phyloP scores from a whole-genome alignment of 64 coral and sea anemone genomes.

The Catalaphyllia jardinei region DNA sequence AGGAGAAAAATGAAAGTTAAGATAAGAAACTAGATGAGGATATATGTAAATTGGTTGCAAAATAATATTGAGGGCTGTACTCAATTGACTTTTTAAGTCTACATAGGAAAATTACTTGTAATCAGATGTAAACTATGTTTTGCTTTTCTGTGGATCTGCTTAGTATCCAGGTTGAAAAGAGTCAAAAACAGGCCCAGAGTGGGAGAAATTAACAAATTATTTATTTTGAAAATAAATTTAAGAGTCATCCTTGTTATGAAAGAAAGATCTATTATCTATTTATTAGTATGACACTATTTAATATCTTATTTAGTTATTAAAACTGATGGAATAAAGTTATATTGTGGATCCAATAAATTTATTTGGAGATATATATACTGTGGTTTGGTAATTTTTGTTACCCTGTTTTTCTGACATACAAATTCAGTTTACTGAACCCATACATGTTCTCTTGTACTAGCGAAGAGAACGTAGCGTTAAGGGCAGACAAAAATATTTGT shows the following conservation, averaged over 20 bases:
- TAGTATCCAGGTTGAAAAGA: not conserved
- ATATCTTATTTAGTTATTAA: constrained; percentile 50
- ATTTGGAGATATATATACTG: constrained; percentile 9
- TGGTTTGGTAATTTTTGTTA: not conserved
- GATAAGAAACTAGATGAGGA: not conserved
- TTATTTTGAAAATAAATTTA: constrained; percentile 44
- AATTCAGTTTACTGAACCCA: no score
- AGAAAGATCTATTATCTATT: constrained; percentile 37
- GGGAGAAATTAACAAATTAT: constrained; percentile 41
- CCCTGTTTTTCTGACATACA: not conserved
- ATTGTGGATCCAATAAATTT: constrained; percentile 43
- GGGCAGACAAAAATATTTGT: no score
- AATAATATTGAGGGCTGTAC: not conserved
- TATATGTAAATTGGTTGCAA: constrained; percentile 9
- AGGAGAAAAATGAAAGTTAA: not conserved
- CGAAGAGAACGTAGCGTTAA: no score
- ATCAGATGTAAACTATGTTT: no score
- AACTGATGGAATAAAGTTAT: constrained; percentile 38
- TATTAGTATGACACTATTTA: constrained; percentile 37
- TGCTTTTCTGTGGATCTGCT: not conserved
- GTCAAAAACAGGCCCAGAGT: constrained; percentile 3
- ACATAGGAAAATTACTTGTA: not conserved
- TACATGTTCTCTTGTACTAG: no score
- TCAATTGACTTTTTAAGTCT: not conserved
- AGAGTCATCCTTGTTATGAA: constrained; percentile 11